These are phyloP conservation scores for Helarctos malayanus DNA, from an alignment of 2,797 vertebrate species.

Conservation along the genomic window DNA sequence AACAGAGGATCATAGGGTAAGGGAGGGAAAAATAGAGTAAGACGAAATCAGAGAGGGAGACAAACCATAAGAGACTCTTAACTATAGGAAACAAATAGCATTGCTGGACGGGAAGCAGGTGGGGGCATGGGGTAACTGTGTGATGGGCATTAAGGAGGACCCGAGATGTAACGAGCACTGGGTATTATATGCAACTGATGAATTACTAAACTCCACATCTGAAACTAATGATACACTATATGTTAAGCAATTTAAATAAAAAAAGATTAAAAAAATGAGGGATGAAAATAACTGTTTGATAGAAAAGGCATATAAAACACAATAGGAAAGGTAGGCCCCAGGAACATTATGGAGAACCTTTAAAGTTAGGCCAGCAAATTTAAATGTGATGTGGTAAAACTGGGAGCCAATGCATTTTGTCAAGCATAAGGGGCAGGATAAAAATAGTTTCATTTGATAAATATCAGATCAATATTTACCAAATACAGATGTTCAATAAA, in stretches of 20 bases:
- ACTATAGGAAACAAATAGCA: too few relatives aligned
- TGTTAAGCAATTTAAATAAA: neutral
- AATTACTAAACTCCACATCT: neutral
- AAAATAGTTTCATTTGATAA: slow-evolving; percentile 30
- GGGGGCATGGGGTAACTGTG: too few relatives aligned
- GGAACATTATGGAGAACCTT: neutral
- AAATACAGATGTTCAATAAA: slow-evolving; percentile 9
- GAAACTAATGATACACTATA: neutral
- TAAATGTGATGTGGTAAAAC: neutral
- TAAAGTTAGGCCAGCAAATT: neutral
- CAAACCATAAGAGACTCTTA: neutral
- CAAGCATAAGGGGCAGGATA: neutral
- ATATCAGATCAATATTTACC: neutral
- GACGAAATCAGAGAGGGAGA: neutral
- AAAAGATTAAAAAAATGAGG: neutral
- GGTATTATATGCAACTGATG: neutral
- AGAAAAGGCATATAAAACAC: slow-evolving; percentile 34
- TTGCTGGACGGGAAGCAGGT: too few relatives aligned
- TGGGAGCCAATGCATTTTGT: neutral
- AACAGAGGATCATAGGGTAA: neutral
- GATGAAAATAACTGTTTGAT: slow-evolving; percentile 17
- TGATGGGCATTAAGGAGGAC: too few relatives aligned
- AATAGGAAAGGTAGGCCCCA: neutral
- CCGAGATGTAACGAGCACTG: too few relatives aligned
- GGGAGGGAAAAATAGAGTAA: neutral